Conservation (phyloP, 2,113 vertebrate species). For the Cercocebus atys region DNA sequence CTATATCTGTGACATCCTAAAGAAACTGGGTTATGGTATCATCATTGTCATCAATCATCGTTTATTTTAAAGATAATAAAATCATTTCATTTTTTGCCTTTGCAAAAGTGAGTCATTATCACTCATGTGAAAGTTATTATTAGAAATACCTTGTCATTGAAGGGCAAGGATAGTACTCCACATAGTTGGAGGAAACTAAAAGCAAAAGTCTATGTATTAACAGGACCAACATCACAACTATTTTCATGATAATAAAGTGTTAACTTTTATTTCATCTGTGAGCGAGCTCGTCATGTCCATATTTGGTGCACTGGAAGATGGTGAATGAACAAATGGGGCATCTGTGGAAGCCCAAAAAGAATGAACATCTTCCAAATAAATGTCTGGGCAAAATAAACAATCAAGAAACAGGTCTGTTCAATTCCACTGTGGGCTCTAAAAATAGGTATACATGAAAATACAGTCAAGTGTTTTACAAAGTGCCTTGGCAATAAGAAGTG, state of each 20-base stretch:
- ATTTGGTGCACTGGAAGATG: constrained; percentile 85
- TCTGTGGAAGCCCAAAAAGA: constrained; percentile 82
- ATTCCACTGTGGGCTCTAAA: constrained; percentile 82
- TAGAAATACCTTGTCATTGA: neutral
- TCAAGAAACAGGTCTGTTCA: constrained; percentile 81
- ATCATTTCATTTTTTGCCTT: neutral
- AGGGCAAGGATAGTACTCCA: neutral
- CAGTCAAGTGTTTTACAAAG: constrained; percentile 84
- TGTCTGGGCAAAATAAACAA: constrained; percentile 85
- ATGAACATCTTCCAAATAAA: constrained; percentile 85
- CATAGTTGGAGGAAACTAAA: constrained; percentile 17
- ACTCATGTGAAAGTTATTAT: neutral
- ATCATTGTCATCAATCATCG: neutral
- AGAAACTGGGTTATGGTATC: neutral
- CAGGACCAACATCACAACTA: neutral
- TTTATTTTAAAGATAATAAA: constrained; percentile 1
- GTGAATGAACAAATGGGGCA: constrained; percentile 85
- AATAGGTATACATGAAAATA: constrained; percentile 86
- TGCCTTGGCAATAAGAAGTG: constrained; percentile 85
- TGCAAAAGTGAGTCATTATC: neutral
- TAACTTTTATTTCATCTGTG: constrained; percentile 71
- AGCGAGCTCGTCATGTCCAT: constrained; percentile 83
- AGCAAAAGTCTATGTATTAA: neutral
- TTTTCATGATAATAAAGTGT: constrained; percentile 40
- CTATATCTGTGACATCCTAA: neutral